Evolutionary conservation across 2,113 vertebrate genomes (phyloP).

Genomic region (Ornithorhynchus anatinus): DNA sequence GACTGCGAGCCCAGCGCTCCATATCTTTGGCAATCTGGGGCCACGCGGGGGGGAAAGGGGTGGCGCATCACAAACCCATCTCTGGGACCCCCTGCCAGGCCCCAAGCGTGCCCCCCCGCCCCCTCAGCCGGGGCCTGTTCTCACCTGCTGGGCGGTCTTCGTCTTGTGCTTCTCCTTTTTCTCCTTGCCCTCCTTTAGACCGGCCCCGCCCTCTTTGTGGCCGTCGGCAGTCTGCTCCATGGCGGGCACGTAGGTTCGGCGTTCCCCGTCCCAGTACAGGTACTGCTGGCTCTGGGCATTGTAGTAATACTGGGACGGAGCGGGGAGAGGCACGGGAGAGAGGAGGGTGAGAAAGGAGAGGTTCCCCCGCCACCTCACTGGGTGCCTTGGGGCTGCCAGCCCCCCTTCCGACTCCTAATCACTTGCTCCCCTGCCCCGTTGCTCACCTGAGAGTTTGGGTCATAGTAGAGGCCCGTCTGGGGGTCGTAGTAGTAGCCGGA

Average conservation of each 20-base stretch:
- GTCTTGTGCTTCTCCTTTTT: constrained; percentile 90
- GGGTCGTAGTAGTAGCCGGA: constrained; percentile 90
- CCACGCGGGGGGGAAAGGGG: background rate
- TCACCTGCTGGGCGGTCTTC: constrained; percentile 90
- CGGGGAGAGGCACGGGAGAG: background rate
- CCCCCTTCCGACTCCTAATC: background rate
- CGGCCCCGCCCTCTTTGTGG: constrained; percentile 62
- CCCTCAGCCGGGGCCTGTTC: no score
- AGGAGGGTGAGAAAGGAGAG: background rate
- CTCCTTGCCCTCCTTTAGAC: constrained; percentile 75
- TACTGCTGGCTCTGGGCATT: constrained; percentile 87
- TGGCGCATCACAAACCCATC: background rate
- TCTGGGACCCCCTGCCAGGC: background rate
- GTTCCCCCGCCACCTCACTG: background rate
- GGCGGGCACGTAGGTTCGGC: constrained; percentile 80
- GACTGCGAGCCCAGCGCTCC: constrained; percentile 90
- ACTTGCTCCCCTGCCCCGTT: background rate
- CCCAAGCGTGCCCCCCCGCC: background rate
- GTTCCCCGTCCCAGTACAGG: constrained; percentile 91
- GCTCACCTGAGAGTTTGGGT: constrained; percentile 85
- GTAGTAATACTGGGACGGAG: constrained; percentile 82
- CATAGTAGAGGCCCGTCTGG: constrained; percentile 89
- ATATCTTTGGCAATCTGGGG: constrained; percentile 90
- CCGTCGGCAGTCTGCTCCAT: constrained; percentile 66
- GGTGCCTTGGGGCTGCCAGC: background rate